A percentile compares a stretch with the other conserved stretches of the same genome.
phyloP scores from a whole-genome alignment of 2,113 vertebrate species.

The Lophura nycthemera region DNA sequence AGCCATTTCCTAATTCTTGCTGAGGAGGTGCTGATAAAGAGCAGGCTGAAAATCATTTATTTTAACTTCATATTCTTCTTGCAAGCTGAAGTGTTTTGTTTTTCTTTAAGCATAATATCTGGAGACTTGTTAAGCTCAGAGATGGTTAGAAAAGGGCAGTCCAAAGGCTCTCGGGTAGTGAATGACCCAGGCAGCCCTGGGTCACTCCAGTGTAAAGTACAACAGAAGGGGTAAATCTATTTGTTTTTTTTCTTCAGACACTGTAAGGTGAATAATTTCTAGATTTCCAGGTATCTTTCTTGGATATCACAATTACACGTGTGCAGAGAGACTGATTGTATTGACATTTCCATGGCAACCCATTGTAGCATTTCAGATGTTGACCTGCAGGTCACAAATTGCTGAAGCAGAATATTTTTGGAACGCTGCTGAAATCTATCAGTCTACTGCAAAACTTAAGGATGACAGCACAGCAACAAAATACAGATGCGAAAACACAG shows the following conservation, averaged over 20 bases:
- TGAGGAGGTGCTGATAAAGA: neutral
- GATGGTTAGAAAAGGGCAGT: slow-evolving; percentile 18
- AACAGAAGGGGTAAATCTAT: neutral
- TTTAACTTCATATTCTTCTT: neutral
- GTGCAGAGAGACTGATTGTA: neutral
- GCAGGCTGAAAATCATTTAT: neutral
- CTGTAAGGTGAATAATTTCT: neutral
- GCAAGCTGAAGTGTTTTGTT: slow-evolving; percentile 24
- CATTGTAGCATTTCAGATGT: slow-evolving; percentile 28
- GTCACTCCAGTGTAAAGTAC: neutral
- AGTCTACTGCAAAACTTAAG: neutral
- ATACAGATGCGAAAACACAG: neutral
- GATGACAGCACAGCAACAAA: neutral
- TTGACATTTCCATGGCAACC: slow-evolving; percentile 73
- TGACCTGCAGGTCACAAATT: slow-evolving; percentile 57
- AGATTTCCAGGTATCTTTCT: slow-evolving; percentile 53
- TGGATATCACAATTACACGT: slow-evolving; percentile 33
- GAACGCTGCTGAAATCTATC: slow-evolving; percentile 21
- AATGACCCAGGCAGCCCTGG: neutral
- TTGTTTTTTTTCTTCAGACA: neutral
- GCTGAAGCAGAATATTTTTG: slow-evolving; percentile 43
- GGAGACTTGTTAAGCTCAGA: slow-evolving; percentile 53
- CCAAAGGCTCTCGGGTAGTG: neutral
- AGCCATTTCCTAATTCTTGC: neutral
- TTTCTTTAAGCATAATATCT: slow-evolving; percentile 20